phyloP scores from a whole-genome alignment of 2,113 vertebrate species.

The Pelodiscus sinensis region DNA sequence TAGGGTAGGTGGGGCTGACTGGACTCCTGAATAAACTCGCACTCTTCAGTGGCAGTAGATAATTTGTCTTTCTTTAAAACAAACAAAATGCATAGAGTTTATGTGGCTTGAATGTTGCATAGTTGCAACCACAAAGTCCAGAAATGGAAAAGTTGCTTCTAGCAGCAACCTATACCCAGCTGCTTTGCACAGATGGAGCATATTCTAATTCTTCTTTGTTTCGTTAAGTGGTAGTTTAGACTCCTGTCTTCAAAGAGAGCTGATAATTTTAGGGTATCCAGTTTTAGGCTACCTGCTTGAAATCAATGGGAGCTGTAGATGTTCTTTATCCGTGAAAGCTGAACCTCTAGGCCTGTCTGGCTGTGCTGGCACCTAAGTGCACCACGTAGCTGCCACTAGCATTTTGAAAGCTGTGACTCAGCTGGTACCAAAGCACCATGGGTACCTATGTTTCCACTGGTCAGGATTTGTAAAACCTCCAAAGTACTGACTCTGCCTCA shows the following conservation, averaged over 20 bases:
- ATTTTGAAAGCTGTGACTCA: neutral
- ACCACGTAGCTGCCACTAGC: accelerated
- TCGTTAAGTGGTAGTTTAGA: neutral
- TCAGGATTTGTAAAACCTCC: neutral
- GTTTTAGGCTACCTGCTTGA: neutral
- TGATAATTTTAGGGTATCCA: neutral
- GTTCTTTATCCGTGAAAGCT: accelerated
- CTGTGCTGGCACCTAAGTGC: neutral
- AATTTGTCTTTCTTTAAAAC: neutral
- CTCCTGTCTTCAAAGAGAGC: neutral
- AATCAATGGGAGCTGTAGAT: neutral
- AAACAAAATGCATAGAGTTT: neutral
- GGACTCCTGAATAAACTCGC: neutral
- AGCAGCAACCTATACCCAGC: neutral
- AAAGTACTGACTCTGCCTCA: neutral
- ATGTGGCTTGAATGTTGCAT: neutral
- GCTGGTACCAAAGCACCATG: too few relatives aligned
- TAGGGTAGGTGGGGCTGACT: neutral
- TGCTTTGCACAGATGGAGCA: neutral
- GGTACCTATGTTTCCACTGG: neutral
- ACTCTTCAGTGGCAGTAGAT: neutral
- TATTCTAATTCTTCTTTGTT: neutral
- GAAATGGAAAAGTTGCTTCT: neutral
- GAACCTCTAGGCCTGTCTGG: neutral
- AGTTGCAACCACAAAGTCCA: neutral